Percentiles rank a stretch among this genome's conserved stretches.
Evolutionary conservation across 2,113 vertebrate species (phyloP).

Genomic region (Pandion haliaetus): DNA sequence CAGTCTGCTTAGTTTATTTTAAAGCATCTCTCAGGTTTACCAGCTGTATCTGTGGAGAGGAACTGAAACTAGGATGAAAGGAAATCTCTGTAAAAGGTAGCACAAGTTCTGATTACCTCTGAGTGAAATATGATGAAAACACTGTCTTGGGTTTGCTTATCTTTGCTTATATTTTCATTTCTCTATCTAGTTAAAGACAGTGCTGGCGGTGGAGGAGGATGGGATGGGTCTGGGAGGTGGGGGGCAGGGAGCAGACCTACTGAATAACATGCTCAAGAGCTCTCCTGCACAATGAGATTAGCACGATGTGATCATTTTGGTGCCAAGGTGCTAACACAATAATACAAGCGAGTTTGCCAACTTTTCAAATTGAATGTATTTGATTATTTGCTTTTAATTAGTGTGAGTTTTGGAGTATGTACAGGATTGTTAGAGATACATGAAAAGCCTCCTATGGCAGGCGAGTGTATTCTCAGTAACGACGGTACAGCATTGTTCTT

Average conservation of each 20-base stretch:
- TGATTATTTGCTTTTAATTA: slow-evolving; percentile 89
- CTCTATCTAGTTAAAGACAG: slow-evolving; percentile 4
- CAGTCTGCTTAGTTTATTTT: not conserved
- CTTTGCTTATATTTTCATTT: not conserved
- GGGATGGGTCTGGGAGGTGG: not conserved
- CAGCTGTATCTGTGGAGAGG: not conserved
- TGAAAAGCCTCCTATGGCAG: slow-evolving; percentile 73
- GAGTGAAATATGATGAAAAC: not conserved
- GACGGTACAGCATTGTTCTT: slow-evolving; percentile 73
- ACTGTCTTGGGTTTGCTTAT: not conserved
- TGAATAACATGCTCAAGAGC: slow-evolving; percentile 72
- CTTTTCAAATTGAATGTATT: slow-evolving; percentile 87
- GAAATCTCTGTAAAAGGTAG: not conserved
- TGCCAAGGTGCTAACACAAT: slow-evolving; percentile 86
- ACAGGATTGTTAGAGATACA: slow-evolving; percentile 83
- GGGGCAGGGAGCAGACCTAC: slow-evolving; percentile 9
- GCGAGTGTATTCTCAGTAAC: slow-evolving; percentile 66
- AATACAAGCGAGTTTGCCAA: slow-evolving; percentile 82
- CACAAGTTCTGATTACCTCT: not conserved
- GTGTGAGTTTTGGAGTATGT: slow-evolving; percentile 85
- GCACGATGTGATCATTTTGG: slow-evolving; percentile 73
- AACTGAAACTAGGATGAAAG: not conserved
- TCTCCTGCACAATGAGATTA: slow-evolving; percentile 83
- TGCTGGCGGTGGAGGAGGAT: not conserved
- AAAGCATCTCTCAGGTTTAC: not conserved